These are phyloP conservation scores for Echiichthys vipera DNA, from an alignment of 2,797 vertebrate genomes.

Conservation along the genomic window DNA sequence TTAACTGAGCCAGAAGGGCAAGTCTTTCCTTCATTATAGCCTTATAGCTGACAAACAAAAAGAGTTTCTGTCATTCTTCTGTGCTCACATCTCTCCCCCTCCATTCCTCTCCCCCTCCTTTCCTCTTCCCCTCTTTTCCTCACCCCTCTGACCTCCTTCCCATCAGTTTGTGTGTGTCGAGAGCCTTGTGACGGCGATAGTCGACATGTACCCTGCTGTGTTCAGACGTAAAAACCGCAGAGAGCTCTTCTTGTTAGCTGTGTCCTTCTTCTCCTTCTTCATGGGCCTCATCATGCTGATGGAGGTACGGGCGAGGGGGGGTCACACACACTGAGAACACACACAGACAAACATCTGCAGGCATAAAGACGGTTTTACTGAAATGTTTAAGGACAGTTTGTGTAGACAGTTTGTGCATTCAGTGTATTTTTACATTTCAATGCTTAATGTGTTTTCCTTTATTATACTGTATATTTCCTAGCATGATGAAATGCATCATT, in stretches of 20 bases:
- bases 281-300: constrained; percentile 93
- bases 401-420: background rate
- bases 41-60: background rate
- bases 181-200: constrained; percentile 91
- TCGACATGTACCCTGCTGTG: constrained; percentile 92
- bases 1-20: background rate
- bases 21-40: background rate
- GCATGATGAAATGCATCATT: background rate
- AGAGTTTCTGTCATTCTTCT: background rate
- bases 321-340: constrained; percentile 20
- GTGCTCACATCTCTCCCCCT: background rate
- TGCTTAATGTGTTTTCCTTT: background rate
- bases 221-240: constrained; percentile 92
- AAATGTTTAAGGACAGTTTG: background rate
- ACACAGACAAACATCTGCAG: constrained; percentile 2
- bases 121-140: background rate
- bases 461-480: background rate
- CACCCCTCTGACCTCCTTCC: background rate
- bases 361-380: background rate
- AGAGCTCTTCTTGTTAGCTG: constrained; percentile 88
- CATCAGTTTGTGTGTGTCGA: constrained; percentile 93
- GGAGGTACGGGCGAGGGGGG: constrained; percentile 83
- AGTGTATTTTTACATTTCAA: background rate
- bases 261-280: constrained; percentile 88
- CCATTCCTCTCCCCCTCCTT: background rate